Conservation (phyloP, 2,888 invertebrate genomes). For the Adelognathus sp. region DNA sequence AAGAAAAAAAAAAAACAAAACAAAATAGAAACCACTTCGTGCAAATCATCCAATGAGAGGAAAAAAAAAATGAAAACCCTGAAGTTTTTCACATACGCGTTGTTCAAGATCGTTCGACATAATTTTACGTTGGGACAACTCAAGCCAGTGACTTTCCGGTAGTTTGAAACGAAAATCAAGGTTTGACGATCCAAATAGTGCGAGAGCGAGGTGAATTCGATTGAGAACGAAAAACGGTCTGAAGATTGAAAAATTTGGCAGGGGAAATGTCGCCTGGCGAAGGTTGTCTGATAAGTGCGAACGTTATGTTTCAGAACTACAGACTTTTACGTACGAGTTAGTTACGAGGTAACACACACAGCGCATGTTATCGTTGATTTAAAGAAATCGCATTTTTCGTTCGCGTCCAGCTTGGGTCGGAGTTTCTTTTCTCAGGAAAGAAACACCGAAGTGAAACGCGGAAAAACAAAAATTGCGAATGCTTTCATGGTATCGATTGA, state of each 20-base stretch:
- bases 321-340: conserved; percentile 78
- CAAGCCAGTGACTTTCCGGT: background rate
- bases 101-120: conserved; percentile 79
- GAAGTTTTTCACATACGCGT: conserved; percentile 78
- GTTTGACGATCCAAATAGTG: background rate
- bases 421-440: background rate
- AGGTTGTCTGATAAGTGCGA: conserved; percentile 64
- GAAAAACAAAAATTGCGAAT: conserved; percentile 66
- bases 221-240: background rate
- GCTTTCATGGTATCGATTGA: conserved; percentile 79
- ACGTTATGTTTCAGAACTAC: conserved; percentile 76
- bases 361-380: conserved; percentile 79
- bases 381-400: conserved; percentile 62
- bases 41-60: conserved; percentile 53
- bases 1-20: conserved; percentile 55
- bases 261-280: conserved; percentile 8
- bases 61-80: conserved; percentile 57
- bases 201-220: background rate
- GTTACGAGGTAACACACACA: conserved; percentile 76
- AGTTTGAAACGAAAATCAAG: background rate
- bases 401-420: conserved; percentile 43
- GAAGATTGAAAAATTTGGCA: background rate
- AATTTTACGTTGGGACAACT: conserved; percentile 59
- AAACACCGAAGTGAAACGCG: conserved; percentile 54
- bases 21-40: conserved; percentile 61